Percentiles rank a stretch among this genome's conserved stretches.
Conservation (phyloP, 1,140 invertebrate genomes). For the Cyclina sinensis region DNA sequence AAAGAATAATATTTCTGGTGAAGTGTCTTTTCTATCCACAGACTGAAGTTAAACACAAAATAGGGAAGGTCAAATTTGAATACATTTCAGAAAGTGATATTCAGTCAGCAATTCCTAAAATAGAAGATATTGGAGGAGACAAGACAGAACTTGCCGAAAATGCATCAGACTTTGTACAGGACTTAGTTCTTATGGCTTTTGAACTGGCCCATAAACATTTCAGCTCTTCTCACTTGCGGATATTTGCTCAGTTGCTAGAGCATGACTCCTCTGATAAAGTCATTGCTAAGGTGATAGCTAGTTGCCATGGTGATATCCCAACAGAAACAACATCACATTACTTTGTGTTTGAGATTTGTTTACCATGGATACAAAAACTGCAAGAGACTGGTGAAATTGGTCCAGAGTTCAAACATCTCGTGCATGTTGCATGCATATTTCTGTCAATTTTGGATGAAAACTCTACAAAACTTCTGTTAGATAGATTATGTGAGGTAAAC, state of each 20-base stretch:
- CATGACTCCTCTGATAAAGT: slow-evolving; percentile 71
- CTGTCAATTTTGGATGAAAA: slow-evolving; percentile 69
- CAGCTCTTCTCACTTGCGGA: slow-evolving; percentile 58
- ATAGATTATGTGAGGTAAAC: slow-evolving; percentile 65
- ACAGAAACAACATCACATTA: slow-evolving; percentile 71
- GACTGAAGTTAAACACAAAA: slow-evolving; percentile 54
- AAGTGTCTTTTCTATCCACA: slow-evolving; percentile 68
- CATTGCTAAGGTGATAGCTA: slow-evolving; percentile 69
- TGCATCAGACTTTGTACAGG: slow-evolving; percentile 64
- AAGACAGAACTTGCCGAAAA: slow-evolving; percentile 22
- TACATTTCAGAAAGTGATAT: background rate
- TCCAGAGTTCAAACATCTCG: slow-evolving; percentile 61
- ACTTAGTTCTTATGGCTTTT: slow-evolving; percentile 70
- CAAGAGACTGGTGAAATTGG: slow-evolving; percentile 37
- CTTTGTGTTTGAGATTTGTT: slow-evolving; percentile 77
- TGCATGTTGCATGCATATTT: slow-evolving; percentile 72
- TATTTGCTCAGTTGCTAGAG: slow-evolving; percentile 73
- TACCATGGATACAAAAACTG: slow-evolving; percentile 74
- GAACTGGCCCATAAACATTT: slow-evolving; percentile 68
- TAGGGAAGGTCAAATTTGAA: slow-evolving; percentile 70
- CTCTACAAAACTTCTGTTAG: slow-evolving; percentile 26
- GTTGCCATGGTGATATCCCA: slow-evolving; percentile 72
- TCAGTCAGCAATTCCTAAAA: background rate
- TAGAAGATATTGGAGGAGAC: slow-evolving; percentile 3
- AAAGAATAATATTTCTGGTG: slow-evolving; percentile 69